Base-by-base conservation (phyloP, 2,888 invertebrate genomes). In the Orthonevra nobilis region DNA sequence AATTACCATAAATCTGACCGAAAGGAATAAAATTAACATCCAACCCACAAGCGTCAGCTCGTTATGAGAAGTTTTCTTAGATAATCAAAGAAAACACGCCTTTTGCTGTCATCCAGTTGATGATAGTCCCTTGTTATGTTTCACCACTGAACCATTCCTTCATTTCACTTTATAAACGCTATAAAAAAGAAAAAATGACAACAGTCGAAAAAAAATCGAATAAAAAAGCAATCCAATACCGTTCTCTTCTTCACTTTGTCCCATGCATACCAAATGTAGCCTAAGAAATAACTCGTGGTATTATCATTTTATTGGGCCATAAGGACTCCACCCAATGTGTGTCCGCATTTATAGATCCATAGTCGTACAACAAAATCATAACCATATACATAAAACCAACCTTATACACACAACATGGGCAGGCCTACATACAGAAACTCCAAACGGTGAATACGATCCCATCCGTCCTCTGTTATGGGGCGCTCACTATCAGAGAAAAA, bases 271-370 rank as follows among this genome's bases (percentile, higher is more conserved):
- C 36, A 48, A 50, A 48, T 54, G 54, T 52, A 30, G 72, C 72
- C 66, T 48, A 40, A 70, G 72, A 66, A 54, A 72, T 66, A 73
- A 79, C 68, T 79, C 68, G 66, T 61, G 72, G 73, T 73, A 79
- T 79, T 79, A 79, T 73, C 61, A 79, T 79, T 79, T 79, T 79
- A 79, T 79, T 73, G 66, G 73, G 60, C 79, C 73, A 79, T 79
- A 64, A 79, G 66, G 73, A 73, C 66, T 73, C 73, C 66, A 61
- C 73, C 79, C 73, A 61, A 73, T 73, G 68, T 68, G 60, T 56
- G 79, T 79, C 79, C 61, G 30, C 79, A 68, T 79, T 73, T 73
- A 79, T 79, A 73, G 73, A 73, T 73, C 79, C 56, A 79, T 50
- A 61, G 66, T 79, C 54, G 42, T 68, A 60, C 26, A 64, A 70